These are phyloP conservation scores for Podocnemis expansa DNA, from an alignment of 2,113 vertebrate genomes.

Conservation along the genomic window DNA sequence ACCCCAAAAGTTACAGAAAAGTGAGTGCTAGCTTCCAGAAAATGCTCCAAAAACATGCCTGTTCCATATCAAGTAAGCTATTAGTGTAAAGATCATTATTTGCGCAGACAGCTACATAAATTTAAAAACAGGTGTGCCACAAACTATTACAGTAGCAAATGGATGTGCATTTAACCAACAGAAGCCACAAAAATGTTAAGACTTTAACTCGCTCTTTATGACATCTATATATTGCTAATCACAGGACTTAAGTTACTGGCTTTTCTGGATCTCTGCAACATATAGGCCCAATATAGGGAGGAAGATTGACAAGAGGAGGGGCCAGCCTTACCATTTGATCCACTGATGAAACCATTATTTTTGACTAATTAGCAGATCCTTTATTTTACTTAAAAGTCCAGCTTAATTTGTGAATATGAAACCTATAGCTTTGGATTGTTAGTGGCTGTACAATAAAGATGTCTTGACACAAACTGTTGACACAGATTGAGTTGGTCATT, in stretches of 20 bases:
- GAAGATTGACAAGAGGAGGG: neutral
- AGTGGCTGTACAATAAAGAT: neutral
- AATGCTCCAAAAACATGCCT: neutral
- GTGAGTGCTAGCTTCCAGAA: slow-evolving; percentile 77
- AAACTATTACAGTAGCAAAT: neutral
- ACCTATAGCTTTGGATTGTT: neutral
- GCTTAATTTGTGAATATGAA: neutral
- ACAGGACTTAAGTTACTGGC: neutral
- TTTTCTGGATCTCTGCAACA: neutral
- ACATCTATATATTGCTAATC: neutral
- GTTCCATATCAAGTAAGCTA: neutral
- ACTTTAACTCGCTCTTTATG: neutral
- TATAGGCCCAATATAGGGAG: neutral
- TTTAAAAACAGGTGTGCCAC: neutral
- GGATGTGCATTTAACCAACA: neutral
- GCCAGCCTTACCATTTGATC: neutral
- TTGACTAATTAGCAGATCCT: neutral
- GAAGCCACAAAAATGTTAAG: neutral
- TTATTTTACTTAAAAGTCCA: neutral
- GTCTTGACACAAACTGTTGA: neutral
- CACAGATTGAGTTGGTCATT: neutral
- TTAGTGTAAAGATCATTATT: neutral
- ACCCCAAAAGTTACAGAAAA: slow-evolving; percentile 93
- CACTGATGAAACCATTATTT: neutral
- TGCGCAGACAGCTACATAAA: neutral